Evolutionary conservation across 2,797 vertebrate species (phyloP), one percentile per base, ranked within the genome.

Genomic region (Danio kyathit): DNA sequence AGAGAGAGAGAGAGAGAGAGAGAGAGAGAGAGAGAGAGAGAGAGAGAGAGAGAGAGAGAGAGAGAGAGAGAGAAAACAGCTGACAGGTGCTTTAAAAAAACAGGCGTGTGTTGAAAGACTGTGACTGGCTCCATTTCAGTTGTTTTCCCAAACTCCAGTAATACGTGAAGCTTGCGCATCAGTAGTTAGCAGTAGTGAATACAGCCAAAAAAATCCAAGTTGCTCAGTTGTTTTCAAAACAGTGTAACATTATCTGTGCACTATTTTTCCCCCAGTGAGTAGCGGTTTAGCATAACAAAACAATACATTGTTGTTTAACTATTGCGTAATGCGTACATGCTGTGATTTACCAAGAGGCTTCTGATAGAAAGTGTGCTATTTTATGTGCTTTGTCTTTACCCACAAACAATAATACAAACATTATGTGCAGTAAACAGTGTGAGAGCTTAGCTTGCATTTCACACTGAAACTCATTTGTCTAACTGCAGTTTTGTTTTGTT

Each of bases 51-150:
- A 63, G 5, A 29, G 17, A 46, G 4, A 38, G n/a, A 71, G 14
- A 9, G 17, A 12, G 7, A 2, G 46, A 48, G 49, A 52, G 49
- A 12, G 49, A 52, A 10, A 63, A 60, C 44, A 81, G 71, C 54
- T 67, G 71, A 49, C 70, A 74, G 51, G 71, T 74, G 78, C 5
- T 43, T 54, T 13, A 40, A 56, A 72, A 73, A 56, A 29, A 29
- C 65, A 75, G 60, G 43, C 12, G 46, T 4, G 12, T 75, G 60
- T 64, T 56, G 21, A 7, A 56, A 14, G 14, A 76, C 75, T 61
- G 21, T 52, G 48, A 38, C 6, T 64, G 66, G 38, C 44, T 61
- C 17, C 16, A 74, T 38, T 67, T 14, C 46, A 10, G 21, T 16
- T 70, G 57, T 71, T 57, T 66, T 76, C 4, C 29, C 10, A 66